A percentile compares a stretch with the other conserved stretches of the same genome.
Evolutionary conservation across 2,113 vertebrate genomes (phyloP).

Genomic region (Rhinichthys klamathensis): DNA sequence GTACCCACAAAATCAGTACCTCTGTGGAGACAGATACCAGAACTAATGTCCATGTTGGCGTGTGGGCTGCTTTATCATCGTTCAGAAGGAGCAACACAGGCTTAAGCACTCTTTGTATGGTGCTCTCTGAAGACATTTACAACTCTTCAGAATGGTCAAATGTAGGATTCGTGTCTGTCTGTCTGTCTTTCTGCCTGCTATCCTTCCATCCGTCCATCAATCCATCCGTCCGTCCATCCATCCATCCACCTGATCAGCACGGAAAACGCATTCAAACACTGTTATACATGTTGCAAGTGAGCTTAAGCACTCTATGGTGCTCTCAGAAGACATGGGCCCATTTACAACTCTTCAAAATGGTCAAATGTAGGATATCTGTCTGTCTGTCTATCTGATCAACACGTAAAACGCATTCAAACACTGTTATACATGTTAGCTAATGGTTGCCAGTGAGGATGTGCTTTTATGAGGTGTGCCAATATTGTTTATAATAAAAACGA

Average conservation of each 20-base stretch:
- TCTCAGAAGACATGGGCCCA: too few species aligned
- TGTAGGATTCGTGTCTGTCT: background rate
- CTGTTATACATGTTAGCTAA: background rate
- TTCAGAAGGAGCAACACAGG: background rate
- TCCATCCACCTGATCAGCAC: too few species aligned
- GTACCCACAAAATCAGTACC: conserved; percentile 29
- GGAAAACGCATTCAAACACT: too few species aligned
- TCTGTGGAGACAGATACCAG: conserved; percentile 22
- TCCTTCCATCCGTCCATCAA: too few species aligned
- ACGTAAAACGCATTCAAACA: background rate
- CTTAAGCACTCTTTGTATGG: conserved; percentile 8
- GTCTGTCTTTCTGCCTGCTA: background rate
- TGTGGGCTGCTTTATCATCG: conserved; percentile 25
- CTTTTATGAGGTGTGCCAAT: background rate
- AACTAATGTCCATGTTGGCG: conserved; percentile 38
- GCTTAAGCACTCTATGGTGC: too few species aligned
- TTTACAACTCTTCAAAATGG: too few species aligned
- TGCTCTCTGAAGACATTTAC: conserved; percentile 6
- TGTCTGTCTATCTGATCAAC: too few species aligned
- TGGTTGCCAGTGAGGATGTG: background rate
- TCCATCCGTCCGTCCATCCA: too few species aligned
- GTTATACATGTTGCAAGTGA: too few species aligned
- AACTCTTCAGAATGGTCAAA: background rate
- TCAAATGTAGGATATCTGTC: too few species aligned
- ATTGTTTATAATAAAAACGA: background rate